These are phyloP conservation scores for Mirza zaza DNA, from an alignment of 2,113 vertebrate genomes.

Conservation along the genomic window DNA sequence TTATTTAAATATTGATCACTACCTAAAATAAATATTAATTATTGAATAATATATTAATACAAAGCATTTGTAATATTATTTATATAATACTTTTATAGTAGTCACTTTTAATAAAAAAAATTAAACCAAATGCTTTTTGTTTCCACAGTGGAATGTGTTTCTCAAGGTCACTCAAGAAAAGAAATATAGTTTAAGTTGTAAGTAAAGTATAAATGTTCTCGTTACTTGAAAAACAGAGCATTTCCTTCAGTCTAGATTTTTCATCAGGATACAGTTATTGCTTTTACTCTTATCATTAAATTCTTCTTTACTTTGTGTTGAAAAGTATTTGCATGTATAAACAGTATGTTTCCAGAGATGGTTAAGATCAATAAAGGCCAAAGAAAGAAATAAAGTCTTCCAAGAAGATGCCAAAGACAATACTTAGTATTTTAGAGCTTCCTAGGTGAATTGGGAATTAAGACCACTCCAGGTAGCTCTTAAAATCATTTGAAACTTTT, in stretches of 20 bases:
- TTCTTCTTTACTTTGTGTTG: constrained; percentile 29
- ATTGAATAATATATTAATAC: neutral
- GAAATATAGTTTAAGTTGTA: neutral
- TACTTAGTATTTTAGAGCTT: neutral
- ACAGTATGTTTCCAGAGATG: neutral
- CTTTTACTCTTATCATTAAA: constrained; percentile 37
- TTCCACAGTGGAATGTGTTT: neutral
- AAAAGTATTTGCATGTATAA: constrained; percentile 5
- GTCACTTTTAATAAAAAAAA: neutral
- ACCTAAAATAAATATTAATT: neutral
- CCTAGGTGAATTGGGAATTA: neutral
- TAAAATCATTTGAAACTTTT: constrained; percentile 35
- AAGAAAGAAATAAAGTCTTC: constrained; percentile 15
- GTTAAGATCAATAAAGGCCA: constrained; percentile 40
- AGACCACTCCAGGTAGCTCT: neutral
- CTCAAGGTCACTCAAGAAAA: neutral
- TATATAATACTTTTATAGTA: neutral
- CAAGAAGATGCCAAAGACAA: constrained; percentile 17
- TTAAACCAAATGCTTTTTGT: neutral
- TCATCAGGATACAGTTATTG: constrained; percentile 29
- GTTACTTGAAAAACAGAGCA: neutral
- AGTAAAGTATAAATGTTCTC: neutral
- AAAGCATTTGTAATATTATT: neutral
- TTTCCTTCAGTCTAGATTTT: neutral
- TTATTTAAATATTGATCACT: neutral